Percentiles rank a stretch among this genome's conserved stretches.
Conservation (phyloP, 2,113 vertebrate genomes). For the Pica pica region DNA sequence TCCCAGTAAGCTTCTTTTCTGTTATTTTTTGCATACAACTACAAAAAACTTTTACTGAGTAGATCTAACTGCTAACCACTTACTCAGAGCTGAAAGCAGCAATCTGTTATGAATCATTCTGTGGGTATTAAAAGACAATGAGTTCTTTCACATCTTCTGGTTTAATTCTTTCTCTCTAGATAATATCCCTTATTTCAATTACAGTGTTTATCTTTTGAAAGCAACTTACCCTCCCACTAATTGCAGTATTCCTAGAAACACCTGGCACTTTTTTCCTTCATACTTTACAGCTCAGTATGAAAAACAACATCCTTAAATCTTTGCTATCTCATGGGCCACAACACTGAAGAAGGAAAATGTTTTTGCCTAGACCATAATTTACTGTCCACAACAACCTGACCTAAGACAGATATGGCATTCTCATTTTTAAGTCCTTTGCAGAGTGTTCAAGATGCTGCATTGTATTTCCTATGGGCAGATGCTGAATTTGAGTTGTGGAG, state of each 20-base stretch:
- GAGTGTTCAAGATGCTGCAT: not conserved
- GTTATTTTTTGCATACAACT: not conserved
- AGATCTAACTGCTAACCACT: not conserved
- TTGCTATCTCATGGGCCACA: not conserved
- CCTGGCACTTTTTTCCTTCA: not conserved
- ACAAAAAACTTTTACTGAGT: not conserved
- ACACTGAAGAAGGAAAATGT: not conserved
- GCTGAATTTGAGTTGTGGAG: not conserved
- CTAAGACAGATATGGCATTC: not conserved
- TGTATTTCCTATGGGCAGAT: not conserved
- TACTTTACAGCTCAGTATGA: not conserved
- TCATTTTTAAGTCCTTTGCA: not conserved
- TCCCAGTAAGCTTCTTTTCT: not conserved
- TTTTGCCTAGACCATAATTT: not conserved
- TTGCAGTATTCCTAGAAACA: conserved; percentile 36
- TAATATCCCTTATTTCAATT: conserved; percentile 33
- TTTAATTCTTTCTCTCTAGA: conserved; percentile 2
- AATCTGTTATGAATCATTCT: conserved; percentile 23
- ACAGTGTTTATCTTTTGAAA: conserved; percentile 33
- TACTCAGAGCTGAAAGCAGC: not conserved
- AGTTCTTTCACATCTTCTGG: not conserved
- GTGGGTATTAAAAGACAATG: conserved; percentile 11
- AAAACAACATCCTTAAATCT: not conserved
- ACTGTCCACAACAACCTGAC: not conserved
- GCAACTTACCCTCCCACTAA: conserved; percentile 14